These are phyloP conservation scores for Pogonus chalceus DNA, from an alignment of 1,140 invertebrate species.

Conservation along the genomic window DNA sequence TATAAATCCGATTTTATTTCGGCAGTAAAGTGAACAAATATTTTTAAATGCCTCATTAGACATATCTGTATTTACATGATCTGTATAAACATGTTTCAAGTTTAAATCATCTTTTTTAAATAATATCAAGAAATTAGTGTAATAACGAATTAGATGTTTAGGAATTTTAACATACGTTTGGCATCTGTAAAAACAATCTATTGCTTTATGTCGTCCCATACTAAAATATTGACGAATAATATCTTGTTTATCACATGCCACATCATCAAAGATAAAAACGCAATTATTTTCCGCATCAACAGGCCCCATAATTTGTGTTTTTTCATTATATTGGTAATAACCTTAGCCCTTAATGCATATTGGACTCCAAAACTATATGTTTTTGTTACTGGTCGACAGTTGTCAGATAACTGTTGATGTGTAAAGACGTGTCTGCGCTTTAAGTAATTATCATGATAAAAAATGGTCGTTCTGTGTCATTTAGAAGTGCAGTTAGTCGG, in stretches of 20 bases:
- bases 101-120: conserved; percentile 37
- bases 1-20: conserved; percentile 23
- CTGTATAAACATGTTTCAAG: conserved; percentile 34
- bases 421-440: conserved; percentile 20
- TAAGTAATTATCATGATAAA: neutral
- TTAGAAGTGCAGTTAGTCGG: neutral
- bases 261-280: conserved; percentile 34
- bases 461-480: neutral
- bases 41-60: conserved; percentile 24
- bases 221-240: conserved; percentile 30
- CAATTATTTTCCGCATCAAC: conserved; percentile 23
- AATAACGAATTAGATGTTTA: conserved; percentile 36
- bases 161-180: conserved; percentile 34
- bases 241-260: conserved; percentile 31
- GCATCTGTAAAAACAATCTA: conserved; percentile 29
- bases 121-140: conserved; percentile 32
- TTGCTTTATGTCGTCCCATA: conserved; percentile 31
- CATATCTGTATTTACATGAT: conserved; percentile 34
- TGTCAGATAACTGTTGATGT: conserved; percentile 23
- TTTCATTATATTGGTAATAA: conserved; percentile 25
- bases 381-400: conserved; percentile 21
- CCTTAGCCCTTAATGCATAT: conserved; percentile 19
- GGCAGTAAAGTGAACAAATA: conserved; percentile 27
- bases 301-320: conserved; percentile 23
- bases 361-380: conserved; percentile 17